A percentile compares a stretch with the other conserved stretches of the same genome.
Evolutionary conservation across 2,888 invertebrate genomes (phyloP).

Genomic region (Serrognathus titanus): DNA sequence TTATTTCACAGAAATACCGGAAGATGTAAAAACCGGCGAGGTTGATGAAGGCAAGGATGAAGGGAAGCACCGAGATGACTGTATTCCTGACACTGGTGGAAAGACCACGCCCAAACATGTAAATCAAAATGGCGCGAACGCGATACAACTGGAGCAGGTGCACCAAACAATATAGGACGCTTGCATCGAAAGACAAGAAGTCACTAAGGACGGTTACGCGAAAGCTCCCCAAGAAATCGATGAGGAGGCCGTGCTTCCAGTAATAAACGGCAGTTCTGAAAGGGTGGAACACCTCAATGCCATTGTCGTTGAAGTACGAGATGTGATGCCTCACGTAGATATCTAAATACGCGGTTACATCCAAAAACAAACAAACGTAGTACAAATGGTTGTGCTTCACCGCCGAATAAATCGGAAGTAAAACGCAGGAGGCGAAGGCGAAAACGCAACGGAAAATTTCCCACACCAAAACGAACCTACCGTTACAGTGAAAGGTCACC

Average conservation of each 20-base stretch:
- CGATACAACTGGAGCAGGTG: conserved; percentile 11
- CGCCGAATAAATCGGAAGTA: conserved; percentile 16
- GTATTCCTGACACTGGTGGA: conserved; percentile 1
- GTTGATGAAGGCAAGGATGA: conserved; percentile 1
- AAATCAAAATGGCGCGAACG: background rate
- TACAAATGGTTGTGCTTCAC: background rate
- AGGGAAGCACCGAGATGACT: background rate
- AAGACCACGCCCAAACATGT: conserved; percentile 2
- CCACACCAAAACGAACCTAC: conserved; percentile 26
- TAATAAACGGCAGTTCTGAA: conserved; percentile 27
- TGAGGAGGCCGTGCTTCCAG: conserved; percentile 26
- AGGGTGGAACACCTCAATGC: conserved; percentile 31
- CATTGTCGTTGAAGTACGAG: conserved; percentile 27
- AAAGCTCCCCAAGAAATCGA: conserved; percentile 27
- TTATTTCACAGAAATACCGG: background rate
- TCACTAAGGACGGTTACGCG: conserved; percentile 6
- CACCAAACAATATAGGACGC: background rate
- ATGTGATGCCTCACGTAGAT: conserved; percentile 31
- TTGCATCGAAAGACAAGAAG: conserved; percentile 17
- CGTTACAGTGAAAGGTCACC: conserved; percentile 19
- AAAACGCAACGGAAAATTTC: conserved; percentile 23
- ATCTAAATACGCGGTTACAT: conserved; percentile 24
- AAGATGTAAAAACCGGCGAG: background rate
- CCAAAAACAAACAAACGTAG: conserved; percentile 18
- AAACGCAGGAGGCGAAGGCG: conserved; percentile 16